Evolutionary conservation across 1,140 invertebrate species (phyloP), one percentile per base, ranked within the genome.

Genomic region (Brachionus rubens): DNA sequence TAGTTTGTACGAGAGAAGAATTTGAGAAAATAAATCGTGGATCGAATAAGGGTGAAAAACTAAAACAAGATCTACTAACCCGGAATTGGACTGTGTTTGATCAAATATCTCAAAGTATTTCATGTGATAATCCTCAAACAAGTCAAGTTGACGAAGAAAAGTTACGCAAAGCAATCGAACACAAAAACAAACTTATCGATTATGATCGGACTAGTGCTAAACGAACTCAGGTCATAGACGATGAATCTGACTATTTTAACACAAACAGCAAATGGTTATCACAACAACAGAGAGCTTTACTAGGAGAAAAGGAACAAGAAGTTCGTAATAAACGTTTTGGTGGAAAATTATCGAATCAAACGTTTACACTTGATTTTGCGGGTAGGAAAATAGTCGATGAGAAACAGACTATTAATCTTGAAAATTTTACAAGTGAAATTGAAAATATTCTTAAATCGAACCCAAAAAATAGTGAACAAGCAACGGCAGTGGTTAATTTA

Each of bases 181-280:
- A 92, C 75, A 89, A 93, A 77, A 89, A 96, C 79, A 89, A 88
- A 76, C 85, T 97, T 43, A 82, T 97, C 36, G 92, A 95, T 81
- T 95, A 88, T 86, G 93, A 97, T 83, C 87, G 88, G 77, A 92
- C 90, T 56, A 89, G 92, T 85, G 90, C 91, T 78, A 88, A 89
- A 76, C 87, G 92, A 77, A 96, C 94, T 0, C 89, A 89, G 80
- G 92, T 98, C 2, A 95, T 94, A 77, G 94, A 98, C 83, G 94
- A 97, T 83, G 92, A 97, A 81, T 89, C 89, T 78, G 95, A 98
- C 84, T 97, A 97, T 83, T 98, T 92, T 85, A 88, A 89, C 78
- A 85, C 90, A 5, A 90, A 89, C 82, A 85, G 85, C 77, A 89
- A 89, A 21, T 96, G 94, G 93, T 82, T 94, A 3, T 89, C 87